These are phyloP conservation scores for Pachymerium ferrugineum DNA, from an alignment of 2,888 invertebrate species.

Conservation along the genomic window DNA sequence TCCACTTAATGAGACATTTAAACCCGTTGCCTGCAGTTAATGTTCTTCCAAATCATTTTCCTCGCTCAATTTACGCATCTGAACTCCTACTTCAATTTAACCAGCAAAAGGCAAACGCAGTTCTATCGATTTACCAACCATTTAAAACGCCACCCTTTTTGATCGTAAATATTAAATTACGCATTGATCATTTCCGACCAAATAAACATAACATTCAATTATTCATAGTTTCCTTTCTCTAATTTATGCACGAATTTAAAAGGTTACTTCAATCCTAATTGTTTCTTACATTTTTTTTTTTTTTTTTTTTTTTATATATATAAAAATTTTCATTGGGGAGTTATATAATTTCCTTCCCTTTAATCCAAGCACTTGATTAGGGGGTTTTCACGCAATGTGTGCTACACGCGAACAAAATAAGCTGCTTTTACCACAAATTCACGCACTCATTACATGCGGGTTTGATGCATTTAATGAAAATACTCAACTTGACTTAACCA, in stretches of 20 bases:
- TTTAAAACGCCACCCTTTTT: not conserved
- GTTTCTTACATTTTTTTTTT: not conserved
- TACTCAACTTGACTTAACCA: too few relatives aligned
- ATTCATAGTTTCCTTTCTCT: not conserved
- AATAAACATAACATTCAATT: conserved; percentile 6
- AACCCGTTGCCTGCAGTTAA: not conserved
- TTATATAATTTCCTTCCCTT: conserved; percentile 3
- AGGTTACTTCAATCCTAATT: too few relatives aligned
- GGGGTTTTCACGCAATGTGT: not conserved
- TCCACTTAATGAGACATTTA: not conserved
- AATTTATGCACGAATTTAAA: too few relatives aligned
- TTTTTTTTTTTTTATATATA: too few relatives aligned
- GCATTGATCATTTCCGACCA: conserved; percentile 2
- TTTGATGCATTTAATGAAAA: too few relatives aligned
- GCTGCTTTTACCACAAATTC: not conserved
- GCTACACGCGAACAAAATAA: conserved; percentile 5
- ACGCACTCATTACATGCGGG: not conserved
- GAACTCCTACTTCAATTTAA: not conserved
- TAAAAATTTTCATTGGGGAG: too few relatives aligned
- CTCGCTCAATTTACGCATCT: too few relatives aligned
- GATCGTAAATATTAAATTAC: conserved; percentile 8
- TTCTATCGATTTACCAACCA: not conserved
- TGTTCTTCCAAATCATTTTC: conserved; percentile 1
- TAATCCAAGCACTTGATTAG: conserved; percentile 11
- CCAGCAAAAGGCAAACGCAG: not conserved